These are phyloP conservation scores for Betta splendens DNA, from an alignment of 2,797 vertebrate species.

Conservation along the genomic window DNA sequence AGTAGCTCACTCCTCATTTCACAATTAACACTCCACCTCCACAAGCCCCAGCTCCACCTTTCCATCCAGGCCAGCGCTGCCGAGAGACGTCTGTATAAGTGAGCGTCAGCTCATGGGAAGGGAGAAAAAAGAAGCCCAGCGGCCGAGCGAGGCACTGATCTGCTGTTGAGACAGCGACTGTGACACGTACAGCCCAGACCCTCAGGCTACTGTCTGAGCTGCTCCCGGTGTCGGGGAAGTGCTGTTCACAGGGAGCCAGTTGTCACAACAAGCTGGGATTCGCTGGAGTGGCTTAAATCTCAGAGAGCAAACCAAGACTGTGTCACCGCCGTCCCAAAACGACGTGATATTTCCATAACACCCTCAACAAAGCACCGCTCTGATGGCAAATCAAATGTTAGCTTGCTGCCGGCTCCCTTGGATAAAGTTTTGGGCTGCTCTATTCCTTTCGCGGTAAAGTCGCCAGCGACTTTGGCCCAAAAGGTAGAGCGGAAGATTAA, in stretches of 20 bases:
- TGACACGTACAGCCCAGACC: conserved; percentile 54
- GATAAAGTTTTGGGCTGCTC: background rate
- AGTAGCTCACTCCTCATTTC: conserved; percentile 15
- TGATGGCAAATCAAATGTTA: conserved; percentile 14
- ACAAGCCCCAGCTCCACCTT: conserved; percentile 12
- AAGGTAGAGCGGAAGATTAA: conserved; percentile 4
- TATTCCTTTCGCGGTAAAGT: conserved; percentile 4
- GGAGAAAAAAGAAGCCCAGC: conserved; percentile 31
- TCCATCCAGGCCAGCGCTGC: conserved; percentile 6
- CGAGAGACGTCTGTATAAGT: conserved; percentile 35
- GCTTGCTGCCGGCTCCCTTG: conserved; percentile 2
- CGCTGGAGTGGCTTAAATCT: conserved; percentile 53
- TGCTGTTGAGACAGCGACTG: conserved; percentile 47
- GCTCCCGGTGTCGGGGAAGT: conserved; percentile 59
- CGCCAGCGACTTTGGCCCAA: conserved; percentile 1
- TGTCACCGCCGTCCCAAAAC: conserved; percentile 45
- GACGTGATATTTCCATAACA: conserved; percentile 40
- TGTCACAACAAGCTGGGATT: conserved; percentile 64
- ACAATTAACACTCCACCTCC: conserved; percentile 39
- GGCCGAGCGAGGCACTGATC: conserved; percentile 42
- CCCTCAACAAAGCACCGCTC: conserved; percentile 16
- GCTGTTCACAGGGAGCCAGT: conserved; percentile 60
- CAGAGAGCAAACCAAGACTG: conserved; percentile 31
- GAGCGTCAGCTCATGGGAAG: conserved; percentile 23
- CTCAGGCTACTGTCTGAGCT: conserved; percentile 63